Conservation (phyloP, 2,113 vertebrate species). For the Crotophaga sulcirostris region DNA sequence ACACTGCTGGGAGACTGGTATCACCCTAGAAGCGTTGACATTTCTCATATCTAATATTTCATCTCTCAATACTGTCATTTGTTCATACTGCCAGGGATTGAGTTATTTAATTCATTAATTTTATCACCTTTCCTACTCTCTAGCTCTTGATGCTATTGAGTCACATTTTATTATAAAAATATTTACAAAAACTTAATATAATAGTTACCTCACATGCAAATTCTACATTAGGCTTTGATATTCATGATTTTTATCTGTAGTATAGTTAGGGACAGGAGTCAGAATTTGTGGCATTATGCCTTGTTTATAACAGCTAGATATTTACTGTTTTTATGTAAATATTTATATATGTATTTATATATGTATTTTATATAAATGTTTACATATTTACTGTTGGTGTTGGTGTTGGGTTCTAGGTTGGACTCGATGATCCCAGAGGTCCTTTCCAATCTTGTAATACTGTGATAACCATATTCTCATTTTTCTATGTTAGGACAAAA, state of each 20-base stretch:
- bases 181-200: neutral
- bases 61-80: neutral
- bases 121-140: neutral
- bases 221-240: neutral
- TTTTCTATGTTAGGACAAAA: neutral
- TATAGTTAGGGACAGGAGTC: neutral
- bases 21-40: neutral
- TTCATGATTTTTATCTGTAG: neutral
- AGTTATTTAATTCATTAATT: neutral
- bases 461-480: neutral
- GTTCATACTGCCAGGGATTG: neutral
- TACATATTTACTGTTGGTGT: too few relatives aligned
- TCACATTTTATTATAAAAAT: neutral
- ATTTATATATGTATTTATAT: too few relatives aligned
- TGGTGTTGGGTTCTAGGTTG: too few relatives aligned
- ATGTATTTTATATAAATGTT: too few relatives aligned
- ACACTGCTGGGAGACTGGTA: neutral
- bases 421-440: too few relatives aligned
- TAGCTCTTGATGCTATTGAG: neutral
- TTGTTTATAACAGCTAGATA: neutral
- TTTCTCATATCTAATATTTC: neutral
- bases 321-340: too few relatives aligned
- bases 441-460: too few relatives aligned
- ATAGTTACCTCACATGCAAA: neutral
- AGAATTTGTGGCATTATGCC: neutral